Percentiles rank a stretch among this genome's conserved stretches.
These are phyloP conservation scores for Stegodyphus dumicola DNA, from an alignment of 1,140 invertebrate species.

Conservation along the genomic window DNA sequence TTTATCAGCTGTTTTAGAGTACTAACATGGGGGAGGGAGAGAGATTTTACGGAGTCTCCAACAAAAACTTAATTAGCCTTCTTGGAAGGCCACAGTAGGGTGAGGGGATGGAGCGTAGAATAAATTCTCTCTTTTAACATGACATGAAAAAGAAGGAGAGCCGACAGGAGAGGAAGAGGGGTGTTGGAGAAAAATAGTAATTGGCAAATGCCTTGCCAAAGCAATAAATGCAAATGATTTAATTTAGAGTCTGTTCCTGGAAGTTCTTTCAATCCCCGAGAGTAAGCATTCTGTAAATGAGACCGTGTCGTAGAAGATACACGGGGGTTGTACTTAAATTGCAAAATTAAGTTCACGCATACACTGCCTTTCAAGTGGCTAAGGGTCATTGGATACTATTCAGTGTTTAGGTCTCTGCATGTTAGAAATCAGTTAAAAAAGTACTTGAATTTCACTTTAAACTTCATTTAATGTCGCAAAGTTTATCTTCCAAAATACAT, in stretches of 20 bases:
- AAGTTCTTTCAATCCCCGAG: conserved; percentile 47
- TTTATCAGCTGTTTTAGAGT: conserved; percentile 60
- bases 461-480: no score
- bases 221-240: conserved; percentile 61
- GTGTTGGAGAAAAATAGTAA: conserved; percentile 53
- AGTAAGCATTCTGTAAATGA: conserved; percentile 58
- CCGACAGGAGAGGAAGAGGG: conserved; percentile 16
- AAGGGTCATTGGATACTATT: no score
- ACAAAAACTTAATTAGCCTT: conserved; percentile 61
- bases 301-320: conserved; percentile 10
- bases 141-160: not conserved
- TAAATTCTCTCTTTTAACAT: conserved; percentile 60
- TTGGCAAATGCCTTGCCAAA: conserved; percentile 59
- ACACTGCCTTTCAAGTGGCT: no score
- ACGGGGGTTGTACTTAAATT: not conserved
- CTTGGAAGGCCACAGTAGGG: not conserved
- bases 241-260: conserved; percentile 57
- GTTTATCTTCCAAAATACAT: no score
- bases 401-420: no score
- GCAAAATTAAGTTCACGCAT: no score
- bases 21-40: conserved; percentile 25
- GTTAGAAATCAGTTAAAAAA: no score
- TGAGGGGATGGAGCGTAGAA: conserved; percentile 15
- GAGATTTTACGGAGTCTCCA: conserved; percentile 25
- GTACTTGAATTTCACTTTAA: no score